Evolutionary conservation across 1,140 invertebrate species (phyloP), one percentile per base, ranked within the genome.

Genomic region (Branchinecta lindahli): DNA sequence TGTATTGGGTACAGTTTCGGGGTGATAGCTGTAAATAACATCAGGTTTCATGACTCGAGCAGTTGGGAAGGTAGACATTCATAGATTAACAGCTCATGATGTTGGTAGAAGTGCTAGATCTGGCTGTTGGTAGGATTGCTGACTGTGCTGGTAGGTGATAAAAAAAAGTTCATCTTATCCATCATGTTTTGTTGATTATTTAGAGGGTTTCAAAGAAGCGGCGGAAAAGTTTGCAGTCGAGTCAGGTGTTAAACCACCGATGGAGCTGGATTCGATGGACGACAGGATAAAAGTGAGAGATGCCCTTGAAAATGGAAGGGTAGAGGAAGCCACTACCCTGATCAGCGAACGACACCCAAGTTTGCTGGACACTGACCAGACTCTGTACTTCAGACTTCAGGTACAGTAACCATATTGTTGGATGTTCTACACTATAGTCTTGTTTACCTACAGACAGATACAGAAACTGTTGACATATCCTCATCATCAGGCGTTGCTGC

Each of bases 151-250:
- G n/a, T 68, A 15, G 15, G n/a, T 15, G 67, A 15, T n/a, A 18
- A n/a, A 2, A n/a, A 20, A 18, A 68, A 3, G 6, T 15, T 15
- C 4, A 68, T 33, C n/a, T 68, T 15, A 6, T 4, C 15, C n/a
- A 18, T 44, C 15, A 33, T 44, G 33, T n/a, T 45, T 46, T 44
- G 4, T 70, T 44, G n/a, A 65, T 46, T 15, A 69, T 66, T 7
- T 77, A 95, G 94, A 97, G 78, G 94, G 94, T 8, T 97, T 96
- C 75, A 97, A 98, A 80, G 95, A 98, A 80, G 95, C 95, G 44
- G 95, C 95, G 0, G 90, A 98, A 76, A 97, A 95, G 79, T 98
- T 98, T 79, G 88, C 94, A 78, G 84, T 90, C 75, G 96, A 98
- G 79, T 93, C 94, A 10, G 93, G 93, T 9, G 84, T 96, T 0